Evolutionary conservation across 2,888 invertebrate genomes (phyloP).

Genomic region (Hyposoter dolosus): DNA sequence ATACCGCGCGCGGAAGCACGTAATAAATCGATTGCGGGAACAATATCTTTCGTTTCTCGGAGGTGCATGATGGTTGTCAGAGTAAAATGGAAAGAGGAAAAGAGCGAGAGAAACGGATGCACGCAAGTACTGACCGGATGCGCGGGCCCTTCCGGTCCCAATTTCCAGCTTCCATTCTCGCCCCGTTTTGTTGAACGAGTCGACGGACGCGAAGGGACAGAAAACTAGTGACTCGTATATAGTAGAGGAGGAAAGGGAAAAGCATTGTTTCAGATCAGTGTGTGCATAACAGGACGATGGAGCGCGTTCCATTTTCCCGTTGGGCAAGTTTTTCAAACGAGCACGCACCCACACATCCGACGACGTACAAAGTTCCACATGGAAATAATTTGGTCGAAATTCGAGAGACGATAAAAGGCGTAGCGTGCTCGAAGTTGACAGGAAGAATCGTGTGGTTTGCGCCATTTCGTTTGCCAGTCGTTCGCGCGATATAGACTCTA

Average conservation of each 20-base stretch:
- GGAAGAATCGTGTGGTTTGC: neutral
- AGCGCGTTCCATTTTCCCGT: conserved; percentile 63
- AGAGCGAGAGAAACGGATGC: conserved; percentile 43
- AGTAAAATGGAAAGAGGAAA: neutral
- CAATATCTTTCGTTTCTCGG: conserved; percentile 33
- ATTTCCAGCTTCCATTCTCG: conserved; percentile 63
- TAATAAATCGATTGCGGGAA: conserved; percentile 56
- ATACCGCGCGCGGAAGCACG: conserved; percentile 30
- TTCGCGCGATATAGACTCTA: neutral
- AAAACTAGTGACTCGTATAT: conserved; percentile 21
- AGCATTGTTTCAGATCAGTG: conserved; percentile 60
- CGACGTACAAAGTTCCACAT: neutral
- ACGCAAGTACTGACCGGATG: conserved; percentile 59
- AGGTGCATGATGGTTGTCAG: conserved; percentile 27
- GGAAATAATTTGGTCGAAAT: neutral
- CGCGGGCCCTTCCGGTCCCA: conserved; percentile 63
- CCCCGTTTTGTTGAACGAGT: conserved; percentile 42
- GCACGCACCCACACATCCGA: neutral
- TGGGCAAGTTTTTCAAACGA: conserved; percentile 47
- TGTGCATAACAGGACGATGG: conserved; percentile 37
- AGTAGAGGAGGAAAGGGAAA: conserved; percentile 50
- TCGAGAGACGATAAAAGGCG: conserved; percentile 16
- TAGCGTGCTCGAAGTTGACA: neutral
- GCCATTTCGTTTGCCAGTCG: neutral
- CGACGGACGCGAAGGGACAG: neutral